Evolutionary conservation across 2,113 vertebrate genomes (phyloP).

Genomic region (Phaethornis superciliosus): DNA sequence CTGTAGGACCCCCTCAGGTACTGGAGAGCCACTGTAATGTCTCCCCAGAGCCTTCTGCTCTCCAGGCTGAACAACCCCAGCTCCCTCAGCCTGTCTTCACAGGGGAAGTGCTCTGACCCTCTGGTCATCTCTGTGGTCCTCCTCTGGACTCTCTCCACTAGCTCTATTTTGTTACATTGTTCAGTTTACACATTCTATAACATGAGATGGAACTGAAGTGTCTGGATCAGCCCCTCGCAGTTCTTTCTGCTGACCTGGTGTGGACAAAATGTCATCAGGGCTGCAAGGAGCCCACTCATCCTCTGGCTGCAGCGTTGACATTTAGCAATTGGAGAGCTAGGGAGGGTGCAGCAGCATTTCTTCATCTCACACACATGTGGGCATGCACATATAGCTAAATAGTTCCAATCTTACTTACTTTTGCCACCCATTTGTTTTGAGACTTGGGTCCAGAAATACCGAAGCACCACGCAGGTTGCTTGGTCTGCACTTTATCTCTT

Average conservation of each 20-base stretch:
- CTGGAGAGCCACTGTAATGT: no score
- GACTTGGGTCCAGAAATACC: not conserved
- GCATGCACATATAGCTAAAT: not conserved
- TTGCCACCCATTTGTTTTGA: not conserved
- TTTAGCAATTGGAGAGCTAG: not conserved
- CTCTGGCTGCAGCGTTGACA: not conserved
- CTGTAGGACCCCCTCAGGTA: no score
- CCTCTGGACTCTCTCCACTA: no score
- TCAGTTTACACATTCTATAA: not conserved
- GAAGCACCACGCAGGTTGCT: accelerated
- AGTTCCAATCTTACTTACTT: not conserved
- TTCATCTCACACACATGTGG: not conserved
- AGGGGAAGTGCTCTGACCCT: no score
- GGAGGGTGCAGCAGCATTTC: not conserved
- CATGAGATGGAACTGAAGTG: not conserved
- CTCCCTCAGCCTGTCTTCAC: no score
- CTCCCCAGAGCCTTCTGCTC: no score
- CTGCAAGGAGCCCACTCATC: not conserved
- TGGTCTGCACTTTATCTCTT: not conserved
- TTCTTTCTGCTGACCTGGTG: not conserved
- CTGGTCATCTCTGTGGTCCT: no score
- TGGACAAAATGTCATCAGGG: not conserved
- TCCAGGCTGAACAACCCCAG: no score
- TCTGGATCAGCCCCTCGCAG: accelerated
- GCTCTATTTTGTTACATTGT: not conserved